Percentiles rank a stretch among this genome's conserved stretches.
These are phyloP conservation scores for Phalanger gymnotis DNA, from an alignment of 2,797 vertebrate genomes.

Conservation along the genomic window DNA sequence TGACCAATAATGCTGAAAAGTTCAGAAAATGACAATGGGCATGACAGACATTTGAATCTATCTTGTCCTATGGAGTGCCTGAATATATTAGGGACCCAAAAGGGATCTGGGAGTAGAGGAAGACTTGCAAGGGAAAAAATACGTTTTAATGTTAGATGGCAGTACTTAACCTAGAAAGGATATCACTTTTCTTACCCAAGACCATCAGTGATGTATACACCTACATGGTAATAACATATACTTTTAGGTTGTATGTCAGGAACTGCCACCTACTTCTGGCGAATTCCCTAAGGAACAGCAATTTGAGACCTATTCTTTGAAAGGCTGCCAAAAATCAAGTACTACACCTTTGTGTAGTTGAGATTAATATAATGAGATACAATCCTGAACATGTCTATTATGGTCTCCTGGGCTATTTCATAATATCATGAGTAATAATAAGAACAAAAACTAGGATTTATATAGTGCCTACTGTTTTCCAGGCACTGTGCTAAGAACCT, in stretches of 20 bases:
- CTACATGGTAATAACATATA: background rate
- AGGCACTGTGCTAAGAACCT: background rate
- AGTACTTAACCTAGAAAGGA: background rate
- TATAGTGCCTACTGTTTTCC: background rate
- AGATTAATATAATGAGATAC: background rate
- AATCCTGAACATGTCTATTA: background rate
- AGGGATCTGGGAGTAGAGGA: background rate
- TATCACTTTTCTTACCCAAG: background rate
- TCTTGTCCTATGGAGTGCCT: background rate
- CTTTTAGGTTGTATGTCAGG: background rate
- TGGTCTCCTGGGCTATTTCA: background rate
- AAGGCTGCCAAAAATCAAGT: background rate
- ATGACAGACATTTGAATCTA: background rate
- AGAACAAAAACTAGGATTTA: background rate
- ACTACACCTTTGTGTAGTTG: background rate
- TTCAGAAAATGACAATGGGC: conserved; percentile 11
- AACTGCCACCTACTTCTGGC: background rate
- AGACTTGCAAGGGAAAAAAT: background rate
- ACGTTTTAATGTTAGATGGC: background rate
- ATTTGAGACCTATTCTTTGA: background rate
- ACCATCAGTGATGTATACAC: background rate
- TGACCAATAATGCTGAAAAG: conserved; percentile 6
- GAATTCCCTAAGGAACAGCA: background rate
- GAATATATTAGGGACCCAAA: background rate
- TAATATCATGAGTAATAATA: background rate